These are phyloP conservation scores for Diogma glabrata DNA, from an alignment of 2,888 invertebrate species.

Conservation along the genomic window DNA sequence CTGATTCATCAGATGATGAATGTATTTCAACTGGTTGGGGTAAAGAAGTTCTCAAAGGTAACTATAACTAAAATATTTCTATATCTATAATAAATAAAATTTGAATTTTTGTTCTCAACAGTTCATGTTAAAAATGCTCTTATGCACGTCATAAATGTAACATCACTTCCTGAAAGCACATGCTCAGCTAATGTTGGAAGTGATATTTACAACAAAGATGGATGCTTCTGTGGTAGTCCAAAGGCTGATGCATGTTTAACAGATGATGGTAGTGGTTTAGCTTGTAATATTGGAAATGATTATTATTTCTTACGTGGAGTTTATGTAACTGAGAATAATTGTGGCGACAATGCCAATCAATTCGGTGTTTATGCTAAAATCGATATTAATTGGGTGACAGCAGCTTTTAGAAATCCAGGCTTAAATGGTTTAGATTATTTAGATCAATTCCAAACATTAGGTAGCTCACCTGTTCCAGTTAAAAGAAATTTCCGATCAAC, in stretches of 20 bases:
- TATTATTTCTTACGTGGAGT: constrained; percentile 59
- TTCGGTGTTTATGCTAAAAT: constrained; percentile 48
- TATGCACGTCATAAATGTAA: constrained; percentile 61
- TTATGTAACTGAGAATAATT: constrained; percentile 64
- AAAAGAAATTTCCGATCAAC: constrained; percentile 5
- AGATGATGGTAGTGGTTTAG: constrained; percentile 70
- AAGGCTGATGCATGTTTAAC: constrained; percentile 64
- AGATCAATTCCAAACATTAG: not conserved
- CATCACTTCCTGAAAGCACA: constrained; percentile 47
- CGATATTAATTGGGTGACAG: constrained; percentile 44
- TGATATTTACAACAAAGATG: constrained; percentile 46
- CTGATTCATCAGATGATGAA: constrained; percentile 38
- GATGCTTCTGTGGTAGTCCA: constrained; percentile 58
- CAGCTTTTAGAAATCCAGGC: constrained; percentile 18
- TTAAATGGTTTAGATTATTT: not conserved
- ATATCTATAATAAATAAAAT: not conserved
- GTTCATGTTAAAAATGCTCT: constrained; percentile 62
- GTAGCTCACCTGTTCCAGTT: not conserved
- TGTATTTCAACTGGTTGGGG: constrained; percentile 79
- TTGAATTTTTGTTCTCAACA: constrained; percentile 30
- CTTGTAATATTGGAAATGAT: constrained; percentile 59
- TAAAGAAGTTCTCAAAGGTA: constrained; percentile 64
- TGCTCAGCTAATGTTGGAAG: constrained; percentile 40
- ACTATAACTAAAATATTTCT: constrained; percentile 27
- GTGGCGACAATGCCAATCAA: constrained; percentile 41